Evolutionary conservation across 1,140 invertebrate genomes (phyloP).

Genomic region (Drosophila tristis): DNA sequence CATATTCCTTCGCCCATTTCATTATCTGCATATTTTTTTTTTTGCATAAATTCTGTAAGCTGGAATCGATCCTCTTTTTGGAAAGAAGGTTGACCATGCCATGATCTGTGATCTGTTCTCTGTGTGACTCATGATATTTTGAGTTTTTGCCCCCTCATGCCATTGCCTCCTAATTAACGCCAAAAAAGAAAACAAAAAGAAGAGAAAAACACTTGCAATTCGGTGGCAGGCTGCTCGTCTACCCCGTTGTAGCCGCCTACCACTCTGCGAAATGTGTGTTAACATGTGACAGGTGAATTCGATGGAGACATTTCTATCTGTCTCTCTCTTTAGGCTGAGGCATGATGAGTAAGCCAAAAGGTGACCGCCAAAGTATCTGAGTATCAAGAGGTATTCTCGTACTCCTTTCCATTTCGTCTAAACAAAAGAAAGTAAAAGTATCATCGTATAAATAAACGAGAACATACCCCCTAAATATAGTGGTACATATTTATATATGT

Average conservation of each 20-base stretch:
- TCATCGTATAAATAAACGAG: too few relatives aligned
- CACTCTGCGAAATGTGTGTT: conserved; percentile 58
- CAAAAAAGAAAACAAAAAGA: conserved; percentile 15
- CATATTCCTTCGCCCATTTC: too few relatives aligned
- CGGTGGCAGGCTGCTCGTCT: conserved; percentile 36
- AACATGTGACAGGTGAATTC: conserved; percentile 71
- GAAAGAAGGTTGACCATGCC: too few relatives aligned
- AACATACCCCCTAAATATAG: conserved; percentile 15
- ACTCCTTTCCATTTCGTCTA: not conserved
- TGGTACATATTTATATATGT: not conserved
- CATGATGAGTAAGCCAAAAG: conserved; percentile 34
- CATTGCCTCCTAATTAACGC: conserved; percentile 52
- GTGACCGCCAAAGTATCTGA: conserved; percentile 42
- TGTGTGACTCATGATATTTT: conserved; percentile 7
- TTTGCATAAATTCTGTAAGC: too few relatives aligned
- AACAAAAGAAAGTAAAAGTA: conserved; percentile 38
- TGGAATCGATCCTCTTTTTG: not conserved
- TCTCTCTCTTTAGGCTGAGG: conserved; percentile 42
- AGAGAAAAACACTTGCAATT: conserved; percentile 43
- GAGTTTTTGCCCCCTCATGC: conserved; percentile 20
- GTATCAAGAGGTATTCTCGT: too few relatives aligned
- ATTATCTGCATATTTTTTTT: too few relatives aligned
- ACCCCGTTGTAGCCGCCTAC: not conserved
- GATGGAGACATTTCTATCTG: conserved; percentile 59
- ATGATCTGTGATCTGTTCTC: not conserved